Evolutionary conservation across 2,797 vertebrate species (phyloP).

Genomic region (Aphelocoma californica): DNA sequence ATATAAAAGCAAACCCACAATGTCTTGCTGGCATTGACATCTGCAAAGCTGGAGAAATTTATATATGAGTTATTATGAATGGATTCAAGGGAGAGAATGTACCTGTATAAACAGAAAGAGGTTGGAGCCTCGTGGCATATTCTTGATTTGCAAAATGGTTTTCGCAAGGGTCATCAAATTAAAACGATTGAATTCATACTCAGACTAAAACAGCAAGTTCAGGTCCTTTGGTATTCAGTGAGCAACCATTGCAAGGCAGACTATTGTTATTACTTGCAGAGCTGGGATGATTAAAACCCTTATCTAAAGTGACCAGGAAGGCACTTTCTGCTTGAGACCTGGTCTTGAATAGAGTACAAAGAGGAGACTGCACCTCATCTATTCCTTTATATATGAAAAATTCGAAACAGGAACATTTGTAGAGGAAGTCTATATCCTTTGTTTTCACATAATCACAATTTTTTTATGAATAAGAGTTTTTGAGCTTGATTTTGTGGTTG

Average conservation of each 20-base stretch:
- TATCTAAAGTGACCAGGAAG: background rate
- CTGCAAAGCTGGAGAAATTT: background rate
- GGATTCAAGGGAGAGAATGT: background rate
- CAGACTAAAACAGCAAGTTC: background rate
- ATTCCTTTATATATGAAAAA: background rate
- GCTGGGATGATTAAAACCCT: background rate
- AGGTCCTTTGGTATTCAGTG: background rate
- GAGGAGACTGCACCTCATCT: background rate
- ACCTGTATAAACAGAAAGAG: background rate
- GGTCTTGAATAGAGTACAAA: background rate
- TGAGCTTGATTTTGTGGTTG: background rate
- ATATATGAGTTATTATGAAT: background rate
- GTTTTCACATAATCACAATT: background rate
- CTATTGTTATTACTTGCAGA: background rate
- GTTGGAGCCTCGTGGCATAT: background rate
- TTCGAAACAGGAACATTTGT: background rate
- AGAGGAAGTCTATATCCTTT: background rate
- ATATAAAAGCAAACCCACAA: background rate
- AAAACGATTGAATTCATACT: background rate
- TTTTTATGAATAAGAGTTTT: background rate
- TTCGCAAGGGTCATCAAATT: background rate
- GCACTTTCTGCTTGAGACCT: background rate
- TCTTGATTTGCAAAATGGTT: background rate
- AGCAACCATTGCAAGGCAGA: background rate
- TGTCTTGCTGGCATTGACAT: background rate